Percentiles rank a stretch among this genome's conserved stretches.
These are phyloP conservation scores for Scaptomyza pallida DNA, from an alignment of 1,140 invertebrate species.

Conservation along the genomic window DNA sequence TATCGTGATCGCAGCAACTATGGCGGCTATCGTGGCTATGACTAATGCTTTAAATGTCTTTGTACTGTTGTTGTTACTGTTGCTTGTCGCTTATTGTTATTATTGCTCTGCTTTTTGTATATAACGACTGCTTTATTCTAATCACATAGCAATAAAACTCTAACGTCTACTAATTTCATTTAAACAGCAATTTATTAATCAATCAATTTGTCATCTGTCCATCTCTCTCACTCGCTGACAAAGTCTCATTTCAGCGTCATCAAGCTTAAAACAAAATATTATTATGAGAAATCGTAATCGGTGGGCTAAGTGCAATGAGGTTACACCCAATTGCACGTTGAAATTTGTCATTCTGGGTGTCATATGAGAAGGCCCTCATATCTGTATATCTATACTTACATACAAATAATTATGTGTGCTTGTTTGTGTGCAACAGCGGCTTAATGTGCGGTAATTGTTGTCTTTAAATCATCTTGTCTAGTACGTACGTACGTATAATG, in stretches of 20 bases:
- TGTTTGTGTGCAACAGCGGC: constrained; percentile 1
- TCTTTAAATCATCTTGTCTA: constrained; percentile 47
- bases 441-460: constrained; percentile 41
- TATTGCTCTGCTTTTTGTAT: constrained; percentile 40
- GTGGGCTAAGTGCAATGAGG: constrained; percentile 7
- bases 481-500: no score
- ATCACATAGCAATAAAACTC: constrained; percentile 43
- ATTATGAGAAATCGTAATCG: constrained; percentile 9
- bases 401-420: constrained; percentile 29
- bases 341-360: constrained; percentile 57
- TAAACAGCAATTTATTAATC: constrained; percentile 41
- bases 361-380: constrained; percentile 19
- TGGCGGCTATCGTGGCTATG: constrained; percentile 64
- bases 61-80: constrained; percentile 39
- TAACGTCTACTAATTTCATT: constrained; percentile 32
- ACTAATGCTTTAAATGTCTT: constrained; percentile 36
- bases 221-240: constrained; percentile 1
- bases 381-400: not conserved
- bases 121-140: constrained; percentile 32
- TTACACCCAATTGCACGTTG: constrained; percentile 72
- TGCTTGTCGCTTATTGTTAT: constrained; percentile 43
- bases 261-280: not conserved
- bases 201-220: not conserved
- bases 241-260: constrained; percentile 35
- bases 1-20: constrained; percentile 35